A percentile compares a stretch with the other conserved stretches of the same genome.
Evolutionary conservation across 1,140 invertebrate species (phyloP).

Genomic region (Trichonephila clavipes): DNA sequence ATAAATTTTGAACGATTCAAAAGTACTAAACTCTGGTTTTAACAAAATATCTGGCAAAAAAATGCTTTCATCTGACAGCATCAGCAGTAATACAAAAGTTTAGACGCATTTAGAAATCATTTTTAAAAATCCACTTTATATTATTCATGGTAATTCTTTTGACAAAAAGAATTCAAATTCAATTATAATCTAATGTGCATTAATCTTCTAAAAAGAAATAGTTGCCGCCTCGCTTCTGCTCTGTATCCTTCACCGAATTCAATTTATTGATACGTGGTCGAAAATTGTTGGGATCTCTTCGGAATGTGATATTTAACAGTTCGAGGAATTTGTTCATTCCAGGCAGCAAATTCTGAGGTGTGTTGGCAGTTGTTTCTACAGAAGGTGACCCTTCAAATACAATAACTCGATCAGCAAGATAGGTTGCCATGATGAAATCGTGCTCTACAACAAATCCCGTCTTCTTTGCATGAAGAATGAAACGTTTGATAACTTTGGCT

Average conservation of each 20-base stretch:
- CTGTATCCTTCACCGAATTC: conserved; percentile 97
- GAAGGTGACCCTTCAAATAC: conserved; percentile 98
- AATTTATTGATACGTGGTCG: conserved; percentile 98
- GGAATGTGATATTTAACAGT: conserved; percentile 98
- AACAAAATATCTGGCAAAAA: not conserved
- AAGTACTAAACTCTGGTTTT: not conserved
- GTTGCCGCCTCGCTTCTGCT: conserved; percentile 98
- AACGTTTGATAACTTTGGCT: conserved; percentile 93
- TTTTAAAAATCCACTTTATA: not conserved
- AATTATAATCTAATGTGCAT: conserved; percentile 62
- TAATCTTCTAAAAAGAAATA: conserved; percentile 99
- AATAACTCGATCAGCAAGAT: conserved; percentile 98
- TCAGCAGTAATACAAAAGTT: not conserved
- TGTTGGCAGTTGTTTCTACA: conserved; percentile 91
- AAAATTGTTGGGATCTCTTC: conserved; percentile 99
- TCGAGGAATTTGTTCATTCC: conserved; percentile 99
- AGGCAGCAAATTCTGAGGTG: conserved; percentile 95
- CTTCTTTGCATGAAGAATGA: conserved; percentile 99
- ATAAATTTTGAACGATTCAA: not conserved
- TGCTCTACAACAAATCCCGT: conserved; percentile 99
- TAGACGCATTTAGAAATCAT: not conserved
- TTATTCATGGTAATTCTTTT: not conserved
- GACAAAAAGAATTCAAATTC: not conserved
- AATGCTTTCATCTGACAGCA: not conserved
- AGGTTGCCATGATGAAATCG: conserved; percentile 99